Base-by-base conservation (phyloP, 2,888 invertebrate species). In the Miltochrista miniata region DNA sequence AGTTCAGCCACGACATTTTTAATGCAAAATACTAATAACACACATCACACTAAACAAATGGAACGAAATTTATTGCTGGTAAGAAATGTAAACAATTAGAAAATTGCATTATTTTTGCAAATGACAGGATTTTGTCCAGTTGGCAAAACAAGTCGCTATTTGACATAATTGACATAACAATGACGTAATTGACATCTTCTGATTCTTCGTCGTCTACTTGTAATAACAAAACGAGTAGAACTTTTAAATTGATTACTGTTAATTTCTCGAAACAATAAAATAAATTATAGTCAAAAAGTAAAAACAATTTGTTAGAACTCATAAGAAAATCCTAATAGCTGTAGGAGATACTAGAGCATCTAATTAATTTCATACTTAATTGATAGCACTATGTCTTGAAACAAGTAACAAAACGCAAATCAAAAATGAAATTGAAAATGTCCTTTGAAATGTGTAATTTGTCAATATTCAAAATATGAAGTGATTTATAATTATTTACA, bases 1-100 rank as follows among this genome's bases (percentile, higher is more conserved):
- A 74, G 81, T 93, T 94, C 54, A 95, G 89, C 95, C 95, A 95
- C 83, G 95, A 93, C 94, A 95, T 95, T 71, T 79, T 88, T 34
- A 50, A 54, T 48, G 33, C 12, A 15, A 56, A 47, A 50, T 58
- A 60, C 64, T 70, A 72, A 55, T 63, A 57, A 65, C 72, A 81
- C 87, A 89, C 83, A 83, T 83, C 81, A 87, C 81, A 72, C 59
- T 64, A 59, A 60, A 74, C 45, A 53, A 67, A 70, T 68, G 45
- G 56, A 64, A 70, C 59, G 40, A 56, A 76, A 81, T 73, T 74
- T 65, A 72, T 68, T 51, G 63, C 54, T 54, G 63, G 60, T 58
- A 74, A 60, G 56, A 55, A 59, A 78, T 75, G 83, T 87, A 90
- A 90, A 90, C 85, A 87, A 81, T 73, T 70, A 69, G 76, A 83